phyloP scores from a whole-genome alignment of 2,797 vertebrate species.

The Podarcis siculus region DNA sequence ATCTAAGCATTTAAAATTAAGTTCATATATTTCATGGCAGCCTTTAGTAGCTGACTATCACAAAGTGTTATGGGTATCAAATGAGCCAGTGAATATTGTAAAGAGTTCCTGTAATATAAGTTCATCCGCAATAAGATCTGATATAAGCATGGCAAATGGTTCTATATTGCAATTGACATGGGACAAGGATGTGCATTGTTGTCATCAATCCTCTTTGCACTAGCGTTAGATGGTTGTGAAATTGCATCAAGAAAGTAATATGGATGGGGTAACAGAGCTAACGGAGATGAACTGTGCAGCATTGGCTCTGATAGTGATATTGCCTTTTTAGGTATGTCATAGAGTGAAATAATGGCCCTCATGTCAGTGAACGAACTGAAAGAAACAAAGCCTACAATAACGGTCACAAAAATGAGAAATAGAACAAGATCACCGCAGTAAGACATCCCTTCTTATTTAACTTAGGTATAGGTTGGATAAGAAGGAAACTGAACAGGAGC shows the following conservation, averaged over 20 bases:
- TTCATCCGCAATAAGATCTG: background rate
- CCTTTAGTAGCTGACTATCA: background rate
- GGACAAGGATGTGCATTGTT: background rate
- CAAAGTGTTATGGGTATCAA: background rate
- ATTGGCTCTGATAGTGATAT: background rate
- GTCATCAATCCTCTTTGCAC: background rate
- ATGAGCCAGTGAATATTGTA: background rate
- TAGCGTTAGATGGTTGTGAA: background rate
- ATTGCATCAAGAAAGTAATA: background rate
- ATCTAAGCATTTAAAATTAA: background rate
- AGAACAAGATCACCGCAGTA: background rate
- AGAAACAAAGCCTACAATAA: background rate
- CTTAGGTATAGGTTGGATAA: background rate
- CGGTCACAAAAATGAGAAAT: background rate
- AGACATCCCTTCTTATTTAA: background rate
- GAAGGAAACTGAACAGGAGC: conserved; percentile 3
- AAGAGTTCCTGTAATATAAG: background rate
- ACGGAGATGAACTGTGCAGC: background rate
- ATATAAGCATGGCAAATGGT: background rate
- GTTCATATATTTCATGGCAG: background rate
- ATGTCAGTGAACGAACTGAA: background rate
- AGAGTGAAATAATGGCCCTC: background rate
- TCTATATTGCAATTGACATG: background rate
- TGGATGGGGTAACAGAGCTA: background rate
- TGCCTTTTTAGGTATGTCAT: background rate